These are phyloP conservation scores for Peromyscus eremicus DNA, from an alignment of 2,797 vertebrate genomes.

Conservation along the genomic window DNA sequence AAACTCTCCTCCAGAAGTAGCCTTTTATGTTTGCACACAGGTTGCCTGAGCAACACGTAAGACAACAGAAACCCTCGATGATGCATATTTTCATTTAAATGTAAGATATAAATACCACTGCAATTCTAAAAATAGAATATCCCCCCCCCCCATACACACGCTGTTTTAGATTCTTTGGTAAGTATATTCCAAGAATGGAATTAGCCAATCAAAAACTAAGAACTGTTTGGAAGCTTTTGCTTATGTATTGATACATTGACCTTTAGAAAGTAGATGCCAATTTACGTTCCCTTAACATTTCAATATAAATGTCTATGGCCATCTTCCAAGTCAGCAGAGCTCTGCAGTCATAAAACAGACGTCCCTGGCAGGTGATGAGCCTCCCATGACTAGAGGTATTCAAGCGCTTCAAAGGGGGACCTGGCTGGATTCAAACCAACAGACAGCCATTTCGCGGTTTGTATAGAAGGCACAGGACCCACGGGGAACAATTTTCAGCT, in stretches of 20 bases:
- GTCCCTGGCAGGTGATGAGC: background rate
- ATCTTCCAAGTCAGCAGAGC: background rate
- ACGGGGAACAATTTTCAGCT: too few species aligned
- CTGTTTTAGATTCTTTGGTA: background rate
- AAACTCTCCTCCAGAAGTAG: background rate
- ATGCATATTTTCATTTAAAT: background rate
- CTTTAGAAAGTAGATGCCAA: background rate
- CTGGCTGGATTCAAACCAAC: background rate
- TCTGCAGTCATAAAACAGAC: background rate
- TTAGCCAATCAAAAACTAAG: background rate
- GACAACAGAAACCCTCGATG: background rate
- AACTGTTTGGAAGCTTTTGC: background rate
- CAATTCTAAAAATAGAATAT: constrained; percentile 22
- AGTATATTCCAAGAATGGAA: background rate
- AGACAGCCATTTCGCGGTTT: background rate
- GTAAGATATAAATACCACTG: background rate
- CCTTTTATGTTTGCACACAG: background rate
- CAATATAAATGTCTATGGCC: background rate
- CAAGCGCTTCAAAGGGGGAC: background rate
- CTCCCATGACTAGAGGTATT: background rate
- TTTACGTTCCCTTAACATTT: background rate
- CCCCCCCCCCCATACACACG: background rate
- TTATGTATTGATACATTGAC: background rate
- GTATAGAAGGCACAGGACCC: background rate
- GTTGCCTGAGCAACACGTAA: background rate